Base-by-base conservation (phyloP, 2,888 invertebrate genomes). In the Ichneumoninae sp. region DNA sequence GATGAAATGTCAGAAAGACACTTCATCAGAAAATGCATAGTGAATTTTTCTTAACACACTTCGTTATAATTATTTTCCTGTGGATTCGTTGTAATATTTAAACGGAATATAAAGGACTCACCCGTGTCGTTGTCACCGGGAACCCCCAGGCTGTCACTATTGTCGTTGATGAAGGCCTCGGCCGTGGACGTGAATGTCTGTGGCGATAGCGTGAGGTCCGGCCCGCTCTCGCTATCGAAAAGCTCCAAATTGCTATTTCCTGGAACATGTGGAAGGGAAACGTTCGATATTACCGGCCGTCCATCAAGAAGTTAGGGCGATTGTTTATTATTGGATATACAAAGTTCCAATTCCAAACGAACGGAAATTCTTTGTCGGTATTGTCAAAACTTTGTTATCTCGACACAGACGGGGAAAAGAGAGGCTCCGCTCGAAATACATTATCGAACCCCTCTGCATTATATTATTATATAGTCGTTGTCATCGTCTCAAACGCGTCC, bases 141-240 rank as follows among this genome's bases (percentile, higher is more conserved):
- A 90, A 95, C 95, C 77, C 95, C 95, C 88, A 95, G 94, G 93
- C 95, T 95, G 94, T 95, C 95, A 88, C 95, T 95, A 94, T 95
- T 95, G 94, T 95, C 95, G 93, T 95, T 95, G 94, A 95, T 95
- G 92, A 95, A 95, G 94, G 95, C 95, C 94, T 95, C 95, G 86
- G 95, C 95, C 89, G 95, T 95, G 91, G 95, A 95, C 89, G 95
- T 95, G 92, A 95, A 95, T 83, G 95, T 95, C 93, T 95, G 95
- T 87, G 95, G 95, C 86, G 95, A 95, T 91, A 95, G 92, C 88
- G 95, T 95, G 90, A 95, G 94, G 93, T 95, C 95, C 88, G 95
- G 95, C 85, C 95, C 95, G 90, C 95, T 95, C 88, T 94, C 94
- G 88, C 95, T 95, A 93, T 95, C 95, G 93, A 95, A 95, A 91